These are phyloP conservation scores for Avahi laniger DNA, from an alignment of 2,797 vertebrate species.

Conservation along the genomic window DNA sequence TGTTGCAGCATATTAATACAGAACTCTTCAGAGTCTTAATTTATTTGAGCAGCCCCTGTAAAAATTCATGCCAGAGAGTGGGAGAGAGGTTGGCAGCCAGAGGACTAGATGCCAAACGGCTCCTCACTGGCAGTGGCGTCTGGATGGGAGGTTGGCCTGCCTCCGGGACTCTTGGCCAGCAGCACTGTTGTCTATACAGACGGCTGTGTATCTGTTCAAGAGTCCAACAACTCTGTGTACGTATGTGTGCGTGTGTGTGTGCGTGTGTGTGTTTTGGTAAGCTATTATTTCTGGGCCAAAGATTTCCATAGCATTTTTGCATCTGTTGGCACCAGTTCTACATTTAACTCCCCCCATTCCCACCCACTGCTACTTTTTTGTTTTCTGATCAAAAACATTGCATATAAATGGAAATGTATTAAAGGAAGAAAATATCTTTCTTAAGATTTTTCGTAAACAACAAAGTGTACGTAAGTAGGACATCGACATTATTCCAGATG, in stretches of 20 bases:
- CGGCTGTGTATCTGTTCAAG: conserved; percentile 77
- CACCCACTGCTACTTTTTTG: conserved; percentile 46
- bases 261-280: conserved; percentile 80
- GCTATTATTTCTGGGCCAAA: conserved; percentile 77
- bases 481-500: neutral
- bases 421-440: conserved; percentile 12
- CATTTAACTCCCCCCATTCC: neutral
- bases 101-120: conserved; percentile 76
- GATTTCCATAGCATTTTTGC: conserved; percentile 64
- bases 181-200: conserved; percentile 82
- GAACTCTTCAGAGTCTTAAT: conserved; percentile 76
- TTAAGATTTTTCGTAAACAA: conserved; percentile 9
- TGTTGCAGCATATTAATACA: conserved; percentile 32
- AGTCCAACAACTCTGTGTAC: conserved; percentile 61
- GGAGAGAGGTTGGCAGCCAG: conserved; percentile 81
- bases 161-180: conserved; percentile 83
- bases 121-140: conserved; percentile 82
- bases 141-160: conserved; percentile 84
- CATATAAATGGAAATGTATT: conserved; percentile 24
- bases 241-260: conserved; percentile 66
- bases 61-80: conserved; percentile 62
- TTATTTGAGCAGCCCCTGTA: conserved; percentile 62
- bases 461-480: neutral
- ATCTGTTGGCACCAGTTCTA: conserved; percentile 63
- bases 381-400: conserved; percentile 45